Percentiles rank a stretch among this genome's conserved stretches.
phyloP scores from a whole-genome alignment of 1,140 invertebrate species.

The Caerostris extrusa region DNA sequence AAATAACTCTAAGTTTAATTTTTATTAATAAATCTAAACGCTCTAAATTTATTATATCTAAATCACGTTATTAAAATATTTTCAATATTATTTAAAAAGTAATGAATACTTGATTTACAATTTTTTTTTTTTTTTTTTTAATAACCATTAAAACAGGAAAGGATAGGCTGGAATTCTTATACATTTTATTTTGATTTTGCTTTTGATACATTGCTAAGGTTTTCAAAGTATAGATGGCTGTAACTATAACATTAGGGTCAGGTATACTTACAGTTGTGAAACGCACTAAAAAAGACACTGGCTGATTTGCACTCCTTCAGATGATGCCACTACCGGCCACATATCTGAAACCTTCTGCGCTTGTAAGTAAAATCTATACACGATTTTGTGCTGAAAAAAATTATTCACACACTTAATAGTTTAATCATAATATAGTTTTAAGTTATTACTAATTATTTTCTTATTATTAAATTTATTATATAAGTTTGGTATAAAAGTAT shows the following conservation, averaged over 20 bases:
- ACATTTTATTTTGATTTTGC: conserved; percentile 71
- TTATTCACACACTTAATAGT: background rate
- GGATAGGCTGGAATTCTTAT: conserved; percentile 35
- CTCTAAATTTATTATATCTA: background rate
- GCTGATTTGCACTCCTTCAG: conserved; percentile 72
- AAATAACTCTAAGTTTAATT: background rate
- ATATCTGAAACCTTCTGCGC: conserved; percentile 61
- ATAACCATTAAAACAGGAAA: background rate
- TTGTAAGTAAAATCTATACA: conserved; percentile 76
- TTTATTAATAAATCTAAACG: background rate
- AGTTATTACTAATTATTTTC: no score
- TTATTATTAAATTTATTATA: no score
- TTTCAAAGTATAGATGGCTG: conserved; percentile 74
- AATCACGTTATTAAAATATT: background rate
- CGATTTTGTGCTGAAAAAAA: conserved; percentile 52
- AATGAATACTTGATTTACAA: background rate
- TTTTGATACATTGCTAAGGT: conserved; percentile 69
- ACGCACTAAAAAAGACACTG: conserved; percentile 73
- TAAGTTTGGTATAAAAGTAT: no score
- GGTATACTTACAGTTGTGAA: conserved; percentile 77
- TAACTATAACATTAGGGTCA: conserved; percentile 77
- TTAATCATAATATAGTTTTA: background rate
- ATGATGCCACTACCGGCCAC: conserved; percentile 51
- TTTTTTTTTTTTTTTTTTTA: background rate
- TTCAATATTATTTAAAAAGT: background rate